Conservation (phyloP, 2,888 invertebrate species). For the Hyposoter dolosus region DNA sequence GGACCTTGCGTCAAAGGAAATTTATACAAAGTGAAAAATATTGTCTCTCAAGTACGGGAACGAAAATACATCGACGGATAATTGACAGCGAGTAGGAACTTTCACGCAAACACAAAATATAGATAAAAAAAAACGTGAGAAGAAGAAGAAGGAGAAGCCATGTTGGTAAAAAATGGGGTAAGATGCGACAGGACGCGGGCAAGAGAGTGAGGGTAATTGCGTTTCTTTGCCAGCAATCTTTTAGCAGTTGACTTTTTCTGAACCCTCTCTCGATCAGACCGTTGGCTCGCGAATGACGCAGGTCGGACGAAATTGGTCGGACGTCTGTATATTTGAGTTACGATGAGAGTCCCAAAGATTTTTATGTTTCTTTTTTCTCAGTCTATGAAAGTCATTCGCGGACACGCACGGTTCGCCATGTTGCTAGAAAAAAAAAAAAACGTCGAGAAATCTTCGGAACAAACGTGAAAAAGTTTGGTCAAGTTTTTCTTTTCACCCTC, state of each 20-base stretch:
- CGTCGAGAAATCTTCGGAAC: background rate
- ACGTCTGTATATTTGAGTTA: constrained; percentile 80
- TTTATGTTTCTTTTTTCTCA: constrained; percentile 32
- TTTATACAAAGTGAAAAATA: background rate
- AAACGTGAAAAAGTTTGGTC: constrained; percentile 13
- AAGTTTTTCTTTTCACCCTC: constrained; percentile 5
- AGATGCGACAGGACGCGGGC: constrained; percentile 30
- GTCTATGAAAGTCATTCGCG: constrained; percentile 18
- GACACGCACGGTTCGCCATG: background rate
- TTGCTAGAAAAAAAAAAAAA: background rate
- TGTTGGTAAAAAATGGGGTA: constrained; percentile 17
- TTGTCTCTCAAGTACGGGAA: background rate
- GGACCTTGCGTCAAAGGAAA: background rate
- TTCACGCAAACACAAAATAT: background rate
- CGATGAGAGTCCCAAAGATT: constrained; percentile 44
- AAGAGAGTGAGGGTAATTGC: constrained; percentile 73
- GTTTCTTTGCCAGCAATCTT: constrained; percentile 78
- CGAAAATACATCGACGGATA: constrained; percentile 8
- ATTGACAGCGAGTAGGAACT: constrained; percentile 40
- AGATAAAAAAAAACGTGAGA: background rate
- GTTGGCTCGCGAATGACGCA: constrained; percentile 76
- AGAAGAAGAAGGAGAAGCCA: constrained; percentile 13
- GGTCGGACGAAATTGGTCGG: constrained; percentile 78
- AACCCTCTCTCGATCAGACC: constrained; percentile 12
- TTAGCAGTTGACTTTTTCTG: constrained; percentile 76